Base-by-base conservation (phyloP, 2,888 invertebrate species). In the Horisme vitalbata region DNA sequence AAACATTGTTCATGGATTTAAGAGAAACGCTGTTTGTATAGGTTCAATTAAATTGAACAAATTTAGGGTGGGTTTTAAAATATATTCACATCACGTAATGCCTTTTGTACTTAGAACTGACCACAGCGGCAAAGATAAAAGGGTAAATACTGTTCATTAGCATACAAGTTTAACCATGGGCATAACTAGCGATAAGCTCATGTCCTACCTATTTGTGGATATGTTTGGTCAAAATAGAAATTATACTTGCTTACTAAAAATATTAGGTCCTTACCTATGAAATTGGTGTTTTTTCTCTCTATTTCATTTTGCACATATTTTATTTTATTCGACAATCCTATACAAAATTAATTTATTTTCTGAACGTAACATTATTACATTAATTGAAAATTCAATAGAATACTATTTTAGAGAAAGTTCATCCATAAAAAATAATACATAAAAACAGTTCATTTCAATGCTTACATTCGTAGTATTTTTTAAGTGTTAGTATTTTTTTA, bases 41-140 rank as follows among this genome's bases (percentile, higher is more conserved):
- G 62, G 63, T 43, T 54, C 58, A 63, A 72, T 68, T 64, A 64
- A 65, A 66, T 69, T 63, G 54, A 60, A 60, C 60, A 62, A n/a
- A 11, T 49, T 39, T 37, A 60, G 60, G 63, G 68, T 50, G 48
- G 38, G 52, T 52, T 61, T 51, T 74, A 73, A 73, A 68, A 48
- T 38, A 69, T 75, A 75, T 77, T 77, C 74, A 48, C 52, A 58
- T 68, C 75, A 71, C 73, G 74, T 52, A 50, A 45, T 38, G 32
- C 52, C 52, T 60, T 65, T 61, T 55, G 55, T 36, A 34, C 48
- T 57, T 52, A 36, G 43, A 57, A 57, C 55, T 33, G 55, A 60
- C 55, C 59, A 50, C 47, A 55, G 43, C 46, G 33, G 11, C 31
- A 34, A 14, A 47, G 43, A 48, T 50, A 39, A 49, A 41, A 41